These are phyloP conservation scores for Cremastobaeus sp. DNA, from an alignment of 2,888 invertebrate species.

Conservation along the genomic window DNA sequence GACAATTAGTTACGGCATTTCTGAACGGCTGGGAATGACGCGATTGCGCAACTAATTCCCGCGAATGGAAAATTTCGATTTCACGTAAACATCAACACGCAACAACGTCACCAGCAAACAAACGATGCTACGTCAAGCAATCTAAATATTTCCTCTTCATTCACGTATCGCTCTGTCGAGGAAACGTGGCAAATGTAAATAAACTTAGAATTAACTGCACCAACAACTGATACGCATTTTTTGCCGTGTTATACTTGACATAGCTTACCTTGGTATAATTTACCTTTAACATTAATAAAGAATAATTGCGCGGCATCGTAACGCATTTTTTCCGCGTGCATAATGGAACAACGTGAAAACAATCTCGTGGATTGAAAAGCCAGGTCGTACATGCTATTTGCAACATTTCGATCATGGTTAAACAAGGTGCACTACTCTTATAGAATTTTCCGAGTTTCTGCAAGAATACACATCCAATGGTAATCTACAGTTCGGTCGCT, in stretches of 20 bases:
- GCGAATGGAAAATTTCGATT: conserved; percentile 35
- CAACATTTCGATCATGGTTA: no score
- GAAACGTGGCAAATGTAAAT: conserved; percentile 46
- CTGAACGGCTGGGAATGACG: no score
- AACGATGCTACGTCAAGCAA: conserved; percentile 23
- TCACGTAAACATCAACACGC: conserved; percentile 25
- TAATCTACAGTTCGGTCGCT: no score
- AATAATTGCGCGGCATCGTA: conserved; percentile 25
- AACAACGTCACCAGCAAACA: conserved; percentile 16
- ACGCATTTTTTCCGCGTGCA: conserved; percentile 11
- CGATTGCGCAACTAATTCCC: conserved; percentile 8
- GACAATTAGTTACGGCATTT: no score
- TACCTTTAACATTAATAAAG: conserved; percentile 42
- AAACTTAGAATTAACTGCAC: conserved; percentile 42
- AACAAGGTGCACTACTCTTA: no score
- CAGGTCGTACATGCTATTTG: no score
- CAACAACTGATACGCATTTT: conserved; percentile 47
- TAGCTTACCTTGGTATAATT: conserved; percentile 49
- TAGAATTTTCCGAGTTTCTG: no score
- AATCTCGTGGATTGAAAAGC: no score
- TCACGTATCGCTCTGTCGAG: conserved; percentile 49
- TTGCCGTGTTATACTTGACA: conserved; percentile 36
- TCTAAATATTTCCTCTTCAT: conserved; percentile 48
- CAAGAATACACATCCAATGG: no score
- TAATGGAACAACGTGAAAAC: conserved; percentile 21